Conservation (phyloP, 2,113 vertebrate species). For the Nanger granti region DNA sequence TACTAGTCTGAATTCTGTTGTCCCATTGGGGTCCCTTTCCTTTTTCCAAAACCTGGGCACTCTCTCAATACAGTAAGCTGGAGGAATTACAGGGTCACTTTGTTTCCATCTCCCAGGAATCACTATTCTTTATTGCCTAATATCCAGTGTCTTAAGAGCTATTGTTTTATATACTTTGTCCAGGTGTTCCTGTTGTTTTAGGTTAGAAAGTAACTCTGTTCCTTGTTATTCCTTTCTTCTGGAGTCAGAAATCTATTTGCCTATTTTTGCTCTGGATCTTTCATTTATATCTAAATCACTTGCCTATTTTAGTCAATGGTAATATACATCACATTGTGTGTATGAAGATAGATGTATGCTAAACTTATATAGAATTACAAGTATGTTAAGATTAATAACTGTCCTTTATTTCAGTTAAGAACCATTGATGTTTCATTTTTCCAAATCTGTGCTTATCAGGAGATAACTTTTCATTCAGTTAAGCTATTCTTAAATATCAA, state of each 20-base stretch:
- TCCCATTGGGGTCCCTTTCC: background rate
- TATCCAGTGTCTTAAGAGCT: background rate
- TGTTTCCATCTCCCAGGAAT: background rate
- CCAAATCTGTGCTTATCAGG: background rate
- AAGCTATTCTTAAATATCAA: background rate
- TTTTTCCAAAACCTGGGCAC: background rate
- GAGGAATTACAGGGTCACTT: background rate
- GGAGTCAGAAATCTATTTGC: background rate
- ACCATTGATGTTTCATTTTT: background rate
- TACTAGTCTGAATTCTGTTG: background rate
- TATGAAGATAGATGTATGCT: background rate
- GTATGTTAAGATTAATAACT: background rate
- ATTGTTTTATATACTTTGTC: background rate
- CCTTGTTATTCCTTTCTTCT: background rate
- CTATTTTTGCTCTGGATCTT: background rate
- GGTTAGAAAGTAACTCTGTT: background rate
- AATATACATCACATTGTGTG: background rate
- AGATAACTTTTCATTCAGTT: background rate
- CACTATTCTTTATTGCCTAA: background rate
- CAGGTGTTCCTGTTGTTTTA: background rate
- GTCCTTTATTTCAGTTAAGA: background rate
- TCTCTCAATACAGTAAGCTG: background rate
- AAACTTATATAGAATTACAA: background rate
- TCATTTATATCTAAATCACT: background rate
- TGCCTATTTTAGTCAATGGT: background rate